Conservation (phyloP, 2,797 vertebrate genomes). For the Acanthurus leucopareius region DNA sequence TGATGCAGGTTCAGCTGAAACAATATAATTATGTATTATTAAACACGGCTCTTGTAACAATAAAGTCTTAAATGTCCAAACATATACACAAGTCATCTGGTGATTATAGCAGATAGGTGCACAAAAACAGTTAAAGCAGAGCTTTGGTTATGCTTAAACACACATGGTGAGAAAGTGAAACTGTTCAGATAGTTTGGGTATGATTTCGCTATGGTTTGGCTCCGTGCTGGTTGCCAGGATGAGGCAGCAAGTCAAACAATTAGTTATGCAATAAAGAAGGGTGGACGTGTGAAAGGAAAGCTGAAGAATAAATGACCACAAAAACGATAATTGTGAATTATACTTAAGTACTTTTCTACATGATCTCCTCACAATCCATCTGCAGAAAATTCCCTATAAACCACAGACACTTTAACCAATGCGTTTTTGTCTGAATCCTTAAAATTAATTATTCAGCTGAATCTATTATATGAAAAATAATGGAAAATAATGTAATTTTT, state of each 20-base stretch:
- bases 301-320: slow-evolving; percentile 28
- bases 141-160: slow-evolving; percentile 22
- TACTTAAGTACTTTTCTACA: slow-evolving; percentile 35
- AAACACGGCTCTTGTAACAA: slow-evolving; percentile 21
- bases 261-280: slow-evolving; percentile 67
- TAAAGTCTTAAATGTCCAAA: slow-evolving; percentile 23
- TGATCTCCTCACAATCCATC: slow-evolving; percentile 30
- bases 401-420: not conserved
- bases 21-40: slow-evolving; percentile 37
- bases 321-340: slow-evolving; percentile 53
- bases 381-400: slow-evolving; percentile 20
- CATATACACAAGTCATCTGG: not conserved
- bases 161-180: slow-evolving; percentile 21
- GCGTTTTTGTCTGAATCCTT: not conserved
- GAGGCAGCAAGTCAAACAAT: slow-evolving; percentile 53
- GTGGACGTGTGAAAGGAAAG: slow-evolving; percentile 50
- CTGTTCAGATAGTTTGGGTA: slow-evolving; percentile 36
- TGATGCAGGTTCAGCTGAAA: slow-evolving; percentile 72
- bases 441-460: slow-evolving; percentile 26
- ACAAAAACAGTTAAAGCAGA: slow-evolving; percentile 7
- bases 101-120: slow-evolving; percentile 2
- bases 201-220: slow-evolving; percentile 53
- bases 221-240: slow-evolving; percentile 34
- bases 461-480: slow-evolving; percentile 11
- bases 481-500: slow-evolving; percentile 3